phyloP scores from a whole-genome alignment of 2,113 vertebrate species.

The Campylomormyrus numenius region DNA sequence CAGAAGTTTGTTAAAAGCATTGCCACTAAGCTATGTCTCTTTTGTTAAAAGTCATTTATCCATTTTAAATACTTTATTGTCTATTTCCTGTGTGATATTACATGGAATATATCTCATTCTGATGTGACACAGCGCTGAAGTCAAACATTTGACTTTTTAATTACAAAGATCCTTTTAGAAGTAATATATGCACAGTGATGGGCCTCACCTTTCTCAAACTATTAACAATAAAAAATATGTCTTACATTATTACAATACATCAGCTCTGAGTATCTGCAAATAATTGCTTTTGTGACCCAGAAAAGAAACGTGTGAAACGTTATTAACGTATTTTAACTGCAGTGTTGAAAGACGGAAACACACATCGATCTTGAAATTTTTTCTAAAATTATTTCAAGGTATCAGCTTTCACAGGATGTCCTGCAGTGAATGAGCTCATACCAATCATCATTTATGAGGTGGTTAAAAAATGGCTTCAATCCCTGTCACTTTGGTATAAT shows the following conservation, averaged over 20 bases:
- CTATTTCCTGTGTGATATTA: not conserved
- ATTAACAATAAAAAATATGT: constrained; percentile 20
- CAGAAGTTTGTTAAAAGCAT: not conserved
- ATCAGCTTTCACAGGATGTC: not conserved
- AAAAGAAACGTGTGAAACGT: constrained; percentile 8
- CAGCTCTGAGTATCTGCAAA: constrained; percentile 25
- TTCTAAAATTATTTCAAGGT: constrained; percentile 2
- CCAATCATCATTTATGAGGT: not conserved
- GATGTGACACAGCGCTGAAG: not conserved
- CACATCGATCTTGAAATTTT: not conserved
- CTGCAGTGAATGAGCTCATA: not conserved
- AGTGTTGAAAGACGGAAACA: constrained; percentile 26
- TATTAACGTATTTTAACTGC: constrained; percentile 36
- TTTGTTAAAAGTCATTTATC: not conserved
- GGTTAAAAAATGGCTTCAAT: not conserved
- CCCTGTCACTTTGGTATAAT: not conserved
- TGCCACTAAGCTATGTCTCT: not conserved
- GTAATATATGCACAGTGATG: not conserved
- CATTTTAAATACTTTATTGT: not conserved
- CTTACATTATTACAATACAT: constrained; percentile 40
- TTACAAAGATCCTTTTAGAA: constrained; percentile 2
- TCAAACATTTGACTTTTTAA: not conserved
- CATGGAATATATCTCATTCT: not conserved
- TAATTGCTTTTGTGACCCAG: constrained; percentile 33
- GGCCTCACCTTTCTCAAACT: constrained; percentile 5